Conservation (phyloP, 2,888 invertebrate genomes). For the Mythimna vitellina region DNA sequence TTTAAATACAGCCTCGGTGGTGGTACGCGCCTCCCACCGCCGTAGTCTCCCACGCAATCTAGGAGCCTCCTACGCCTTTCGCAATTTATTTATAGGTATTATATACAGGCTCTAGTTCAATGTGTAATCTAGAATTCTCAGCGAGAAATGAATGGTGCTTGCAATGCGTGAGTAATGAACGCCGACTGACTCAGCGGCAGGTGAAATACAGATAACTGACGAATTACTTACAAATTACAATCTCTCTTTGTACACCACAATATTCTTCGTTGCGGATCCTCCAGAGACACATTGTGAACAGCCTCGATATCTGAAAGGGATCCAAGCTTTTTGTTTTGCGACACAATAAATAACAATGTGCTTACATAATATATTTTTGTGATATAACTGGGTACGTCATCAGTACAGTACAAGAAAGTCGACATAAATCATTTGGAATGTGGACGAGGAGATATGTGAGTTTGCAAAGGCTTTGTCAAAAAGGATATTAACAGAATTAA, state of each 20-base stretch:
- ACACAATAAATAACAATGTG: constrained; percentile 63
- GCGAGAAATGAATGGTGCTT: constrained; percentile 51
- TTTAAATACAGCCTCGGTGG: constrained; percentile 56
- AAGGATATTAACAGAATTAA: constrained; percentile 19
- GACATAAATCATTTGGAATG: constrained; percentile 49
- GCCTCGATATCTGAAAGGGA: constrained; percentile 50
- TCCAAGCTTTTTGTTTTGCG: constrained; percentile 56
- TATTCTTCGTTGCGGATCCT: constrained; percentile 43
- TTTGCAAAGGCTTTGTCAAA: constrained; percentile 12
- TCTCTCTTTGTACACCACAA: constrained; percentile 38
- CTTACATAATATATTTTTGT: constrained; percentile 62
- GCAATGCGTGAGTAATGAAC: constrained; percentile 58
- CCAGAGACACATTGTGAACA: constrained; percentile 45
- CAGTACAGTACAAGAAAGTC: constrained; percentile 38
- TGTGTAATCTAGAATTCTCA: constrained; percentile 56
- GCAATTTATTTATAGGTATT: constrained; percentile 56
- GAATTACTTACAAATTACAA: constrained; percentile 61
- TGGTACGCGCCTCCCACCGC: constrained; percentile 25
- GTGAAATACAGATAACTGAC: constrained; percentile 43
- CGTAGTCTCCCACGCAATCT: constrained; percentile 55
- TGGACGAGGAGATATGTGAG: constrained; percentile 10
- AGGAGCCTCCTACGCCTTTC: constrained; percentile 50
- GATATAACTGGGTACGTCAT: constrained; percentile 45
- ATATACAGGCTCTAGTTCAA: constrained; percentile 42
- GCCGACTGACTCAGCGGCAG: constrained; percentile 55